Evolutionary conservation across 53 echinoderm and acorn worm genomes (phyloP).

Genomic region (Temnopleurus reevesii): DNA sequence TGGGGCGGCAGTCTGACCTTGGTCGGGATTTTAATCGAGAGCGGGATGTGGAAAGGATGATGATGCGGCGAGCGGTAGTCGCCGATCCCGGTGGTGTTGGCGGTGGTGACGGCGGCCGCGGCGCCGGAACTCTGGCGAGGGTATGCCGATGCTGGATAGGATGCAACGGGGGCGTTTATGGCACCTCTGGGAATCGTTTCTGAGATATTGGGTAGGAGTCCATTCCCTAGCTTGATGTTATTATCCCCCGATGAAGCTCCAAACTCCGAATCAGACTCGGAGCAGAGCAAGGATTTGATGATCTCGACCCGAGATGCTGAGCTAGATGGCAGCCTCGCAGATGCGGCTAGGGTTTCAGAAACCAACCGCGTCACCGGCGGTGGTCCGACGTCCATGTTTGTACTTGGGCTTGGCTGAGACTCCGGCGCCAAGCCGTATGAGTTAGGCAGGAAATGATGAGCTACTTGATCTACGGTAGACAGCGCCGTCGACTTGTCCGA

Average conservation of each 20-base stretch:
- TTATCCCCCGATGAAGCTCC: neutral
- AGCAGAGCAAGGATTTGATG: conserved; percentile 12
- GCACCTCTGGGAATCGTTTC: neutral
- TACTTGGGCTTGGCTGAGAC: neutral
- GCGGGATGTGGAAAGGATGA: conserved; percentile 21
- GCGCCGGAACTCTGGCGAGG: neutral
- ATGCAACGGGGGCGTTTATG: neutral
- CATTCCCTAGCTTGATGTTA: neutral
- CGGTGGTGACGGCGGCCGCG: neutral
- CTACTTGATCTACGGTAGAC: neutral
- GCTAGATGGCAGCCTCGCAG: neutral
- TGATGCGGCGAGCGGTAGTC: conserved; percentile 18
- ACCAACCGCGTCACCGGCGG: conserved; percentile 36
- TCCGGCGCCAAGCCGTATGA: conserved; percentile 8
- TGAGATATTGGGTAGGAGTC: neutral
- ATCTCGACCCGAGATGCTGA: neutral
- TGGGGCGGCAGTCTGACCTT: conserved; percentile 22
- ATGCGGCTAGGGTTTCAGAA: neutral
- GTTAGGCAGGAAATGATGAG: conserved; percentile 11
- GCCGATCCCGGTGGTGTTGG: neutral
- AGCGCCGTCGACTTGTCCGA: neutral
- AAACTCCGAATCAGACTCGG: conserved; percentile 31
- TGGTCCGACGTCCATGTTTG: neutral
- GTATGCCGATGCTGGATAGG: neutral
- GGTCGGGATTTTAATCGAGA: neutral